A percentile compares a stretch with the other conserved stretches of the same genome.
These are phyloP conservation scores for Matsumurasca onukii DNA, from an alignment of 1,140 invertebrate species.

Conservation along the genomic window DNA sequence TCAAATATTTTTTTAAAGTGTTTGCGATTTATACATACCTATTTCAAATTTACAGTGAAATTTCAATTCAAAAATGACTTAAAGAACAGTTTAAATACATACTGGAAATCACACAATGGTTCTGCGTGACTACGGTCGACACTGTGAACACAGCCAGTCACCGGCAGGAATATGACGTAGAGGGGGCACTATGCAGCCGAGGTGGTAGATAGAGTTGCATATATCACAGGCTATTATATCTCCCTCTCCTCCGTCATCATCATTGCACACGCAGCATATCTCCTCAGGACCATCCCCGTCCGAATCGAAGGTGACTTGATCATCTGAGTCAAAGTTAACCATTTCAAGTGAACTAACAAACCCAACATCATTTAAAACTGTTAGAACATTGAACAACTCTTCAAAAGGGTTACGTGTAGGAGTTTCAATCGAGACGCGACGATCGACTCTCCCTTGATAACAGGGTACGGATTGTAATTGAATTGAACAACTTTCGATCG, in stretches of 20 bases:
- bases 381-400: background rate
- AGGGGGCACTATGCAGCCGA: background rate
- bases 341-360: background rate
- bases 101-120: no score
- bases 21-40: no score
- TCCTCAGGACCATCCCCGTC: background rate
- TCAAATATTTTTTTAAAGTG: no score
- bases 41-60: no score
- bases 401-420: background rate
- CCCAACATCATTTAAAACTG: background rate
- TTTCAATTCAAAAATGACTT: no score
- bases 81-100: no score
- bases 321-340: background rate
- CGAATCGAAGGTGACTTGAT: background rate
- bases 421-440: background rate
- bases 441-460: background rate
- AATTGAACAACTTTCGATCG: background rate
- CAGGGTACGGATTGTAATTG: background rate
- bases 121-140: no score
- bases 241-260: background rate
- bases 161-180: background rate
- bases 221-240: background rate
- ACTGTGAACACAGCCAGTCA: background rate
- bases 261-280: background rate
- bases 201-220: background rate